A percentile compares a stretch with the other conserved stretches of the same genome.
Conservation (phyloP, 2,888 invertebrate genomes). For the Alloscopus bannaensis region DNA sequence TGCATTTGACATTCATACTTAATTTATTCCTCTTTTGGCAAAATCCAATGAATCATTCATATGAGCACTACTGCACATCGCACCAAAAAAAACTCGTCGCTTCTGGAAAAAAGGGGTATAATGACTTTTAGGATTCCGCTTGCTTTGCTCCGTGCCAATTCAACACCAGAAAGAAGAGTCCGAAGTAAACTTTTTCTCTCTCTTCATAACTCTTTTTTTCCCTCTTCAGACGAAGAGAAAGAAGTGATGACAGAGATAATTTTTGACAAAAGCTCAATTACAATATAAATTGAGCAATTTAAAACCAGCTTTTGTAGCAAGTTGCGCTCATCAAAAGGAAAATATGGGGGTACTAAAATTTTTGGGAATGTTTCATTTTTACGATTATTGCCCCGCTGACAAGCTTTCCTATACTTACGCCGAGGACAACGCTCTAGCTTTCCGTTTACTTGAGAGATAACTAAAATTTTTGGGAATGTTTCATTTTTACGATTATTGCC, state of each 20-base stretch:
- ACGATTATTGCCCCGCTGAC: constrained; percentile 57
- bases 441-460: too few species aligned
- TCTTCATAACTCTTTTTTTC: constrained; percentile 41
- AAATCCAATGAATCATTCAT: background rate
- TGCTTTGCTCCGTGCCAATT: too few species aligned
- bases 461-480: constrained; percentile 61
- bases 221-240: constrained; percentile 45
- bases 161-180: too few species aligned
- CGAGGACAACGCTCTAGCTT: too few species aligned
- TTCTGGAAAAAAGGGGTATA: too few species aligned
- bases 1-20: too few species aligned
- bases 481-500: constrained; percentile 62
- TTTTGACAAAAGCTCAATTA: constrained; percentile 63
- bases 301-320: constrained; percentile 60
- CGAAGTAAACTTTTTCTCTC: background rate
- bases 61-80: too few species aligned
- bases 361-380: constrained; percentile 62
- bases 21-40: too few species aligned
- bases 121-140: too few species aligned
- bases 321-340: constrained; percentile 56
- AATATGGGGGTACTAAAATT: constrained; percentile 61
- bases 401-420: too few species aligned
- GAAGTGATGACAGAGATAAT: constrained; percentile 60
- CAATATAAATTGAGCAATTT: constrained; percentile 64
- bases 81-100: too few species aligned